phyloP scores from a whole-genome alignment of 2,797 vertebrate species.

The Siniperca obscura region DNA sequence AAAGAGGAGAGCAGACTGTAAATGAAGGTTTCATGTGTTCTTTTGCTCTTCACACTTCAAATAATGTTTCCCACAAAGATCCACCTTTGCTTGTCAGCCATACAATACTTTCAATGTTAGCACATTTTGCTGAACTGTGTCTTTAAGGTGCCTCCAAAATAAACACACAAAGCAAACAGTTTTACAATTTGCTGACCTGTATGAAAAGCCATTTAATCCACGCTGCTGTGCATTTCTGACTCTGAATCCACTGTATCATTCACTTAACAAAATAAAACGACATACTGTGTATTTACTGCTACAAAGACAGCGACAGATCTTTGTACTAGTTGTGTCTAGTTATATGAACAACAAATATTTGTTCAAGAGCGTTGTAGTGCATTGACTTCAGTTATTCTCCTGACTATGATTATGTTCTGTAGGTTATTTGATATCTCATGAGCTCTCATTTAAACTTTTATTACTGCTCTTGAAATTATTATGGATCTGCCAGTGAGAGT shows the following conservation, averaged over 20 bases:
- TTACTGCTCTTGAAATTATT: not conserved
- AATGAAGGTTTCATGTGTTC: not conserved
- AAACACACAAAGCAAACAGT: constrained; percentile 9
- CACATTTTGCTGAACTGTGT: not conserved
- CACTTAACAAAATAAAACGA: not conserved
- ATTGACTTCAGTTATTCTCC: not conserved
- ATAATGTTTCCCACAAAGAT: constrained; percentile 6
- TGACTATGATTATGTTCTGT: not conserved
- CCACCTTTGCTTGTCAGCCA: not conserved
- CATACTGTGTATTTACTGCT: not conserved
- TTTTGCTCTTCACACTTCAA: not conserved
- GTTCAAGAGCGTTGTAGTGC: not conserved
- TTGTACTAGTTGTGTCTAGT: not conserved
- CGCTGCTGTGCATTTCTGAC: not conserved
- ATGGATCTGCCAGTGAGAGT: not conserved
- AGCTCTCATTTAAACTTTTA: not conserved
- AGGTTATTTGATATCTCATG: not conserved
- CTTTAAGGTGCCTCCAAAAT: not conserved
- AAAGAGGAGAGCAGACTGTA: constrained; percentile 14
- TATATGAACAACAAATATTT: not conserved
- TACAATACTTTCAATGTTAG: not conserved
- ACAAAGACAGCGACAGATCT: constrained; percentile 15
- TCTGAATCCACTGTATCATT: constrained; percentile 11
- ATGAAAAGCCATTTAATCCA: constrained; percentile 1
- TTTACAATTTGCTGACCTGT: not conserved